Conservation (phyloP, 2,113 vertebrate species). For the Tenebrosternarchus preto region DNA sequence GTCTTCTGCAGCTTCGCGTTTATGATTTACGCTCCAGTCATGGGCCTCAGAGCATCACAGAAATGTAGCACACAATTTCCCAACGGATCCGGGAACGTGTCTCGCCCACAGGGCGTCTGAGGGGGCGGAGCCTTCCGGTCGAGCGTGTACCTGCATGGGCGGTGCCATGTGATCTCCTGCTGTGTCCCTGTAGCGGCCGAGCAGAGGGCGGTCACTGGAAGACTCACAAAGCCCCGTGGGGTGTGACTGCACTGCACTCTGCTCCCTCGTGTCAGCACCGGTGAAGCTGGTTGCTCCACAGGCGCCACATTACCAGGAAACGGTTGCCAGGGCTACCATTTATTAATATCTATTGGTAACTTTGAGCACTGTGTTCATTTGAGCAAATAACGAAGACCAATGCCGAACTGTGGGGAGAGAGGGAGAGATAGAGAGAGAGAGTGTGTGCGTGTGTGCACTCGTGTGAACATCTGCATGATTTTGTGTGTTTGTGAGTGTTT, state of each 20-base stretch:
- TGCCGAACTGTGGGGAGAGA: no score
- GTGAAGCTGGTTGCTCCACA: conserved; percentile 37
- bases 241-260: conserved; percentile 42
- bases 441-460: background rate
- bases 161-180: no score
- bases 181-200: no score
- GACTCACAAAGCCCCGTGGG: background rate
- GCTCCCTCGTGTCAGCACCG: conserved; percentile 34
- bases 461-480: conserved; percentile 9
- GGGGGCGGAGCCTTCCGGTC: no score
- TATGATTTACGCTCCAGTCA: conserved; percentile 24
- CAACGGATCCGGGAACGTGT: no score
- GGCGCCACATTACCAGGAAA: conserved; percentile 61
- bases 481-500: background rate
- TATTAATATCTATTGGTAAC: conserved; percentile 76
- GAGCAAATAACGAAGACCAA: conserved; percentile 55
- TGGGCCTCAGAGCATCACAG: no score
- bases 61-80: no score
- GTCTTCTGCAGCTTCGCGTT: background rate
- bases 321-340: conserved; percentile 80
- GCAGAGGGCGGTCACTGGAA: no score
- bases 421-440: no score
- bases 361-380: conserved; percentile 65
- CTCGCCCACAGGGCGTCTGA: no score
- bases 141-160: no score